Evolutionary conservation across 2,113 vertebrate species (phyloP), one percentile per base, ranked within the genome.

Genomic region (Sula dactylatra): DNA sequence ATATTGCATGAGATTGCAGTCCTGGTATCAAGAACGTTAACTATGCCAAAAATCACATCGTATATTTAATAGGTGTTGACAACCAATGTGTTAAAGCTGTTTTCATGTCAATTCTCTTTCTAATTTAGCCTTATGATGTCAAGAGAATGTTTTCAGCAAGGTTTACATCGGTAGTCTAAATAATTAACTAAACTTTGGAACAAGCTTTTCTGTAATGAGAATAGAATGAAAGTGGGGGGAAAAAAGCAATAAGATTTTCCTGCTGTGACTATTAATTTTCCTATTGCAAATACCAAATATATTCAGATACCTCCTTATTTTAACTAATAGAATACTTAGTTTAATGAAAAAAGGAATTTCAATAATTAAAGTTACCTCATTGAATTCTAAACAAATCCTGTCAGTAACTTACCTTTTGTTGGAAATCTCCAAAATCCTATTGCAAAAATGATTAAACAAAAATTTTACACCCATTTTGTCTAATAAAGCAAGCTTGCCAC

Each of bases 271-370:
- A 79, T 71, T 93, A 29, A 78, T 93, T 97, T 92, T 70, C 50
- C 32, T 79, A 38, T 19, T 52, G 44, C 66, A 84, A 82, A 93
- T 92, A 76, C 44, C 64, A 27, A 27, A 9, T 19, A 29, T 45
- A 76, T 69, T 86, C 79, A 50, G 44, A 11, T 67, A 86, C 55
- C 38, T 40, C 67, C 38, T 42, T 93, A 44, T 91, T 97, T 96
- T 94, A 94, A 91, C 94, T 96, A 97, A 97, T 88, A 92, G 95
- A 93, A 95, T 96, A 97, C 97, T 98, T 97, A 97, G 91, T 95
- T 96, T 97, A 98, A 98, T 97, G 94, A 97, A 95, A 49, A 91
- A 95, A 44, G 27, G 61, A 86, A 83, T 97, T 97, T 97, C 96
- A 96, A 95, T 97, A 97, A 97, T 79, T 90, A 82, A 86, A 87